A percentile compares a stretch with the other conserved stretches of the same genome.
These are phyloP conservation scores for Coendou prehensilis DNA, from an alignment of 2,797 vertebrate genomes.

Conservation along the genomic window DNA sequence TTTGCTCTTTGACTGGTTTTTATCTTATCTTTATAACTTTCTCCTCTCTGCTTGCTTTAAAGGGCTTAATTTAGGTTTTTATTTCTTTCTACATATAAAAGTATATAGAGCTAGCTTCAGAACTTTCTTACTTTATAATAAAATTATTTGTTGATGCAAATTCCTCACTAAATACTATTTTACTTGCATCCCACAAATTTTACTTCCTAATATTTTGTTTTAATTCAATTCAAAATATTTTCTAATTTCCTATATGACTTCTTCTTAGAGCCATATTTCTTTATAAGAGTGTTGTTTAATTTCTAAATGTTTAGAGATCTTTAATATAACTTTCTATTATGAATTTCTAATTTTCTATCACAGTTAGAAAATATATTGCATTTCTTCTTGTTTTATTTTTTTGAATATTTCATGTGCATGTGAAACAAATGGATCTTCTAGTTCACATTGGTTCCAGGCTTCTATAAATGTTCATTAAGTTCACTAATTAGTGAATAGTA, in stretches of 20 bases:
- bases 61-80: neutral
- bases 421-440: neutral
- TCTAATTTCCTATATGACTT: neutral
- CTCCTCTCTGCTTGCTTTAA: neutral
- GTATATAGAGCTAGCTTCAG: neutral
- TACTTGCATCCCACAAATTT: neutral
- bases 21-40: neutral
- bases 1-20: neutral
- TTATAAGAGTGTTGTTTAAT: neutral
- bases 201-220: neutral
- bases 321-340: neutral
- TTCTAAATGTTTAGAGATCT: neutral
- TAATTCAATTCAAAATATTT: neutral
- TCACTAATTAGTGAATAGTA: neutral
- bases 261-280: neutral
- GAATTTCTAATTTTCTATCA: neutral
- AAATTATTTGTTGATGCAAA: neutral
- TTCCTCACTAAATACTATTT: neutral
- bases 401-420: neutral
- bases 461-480: neutral
- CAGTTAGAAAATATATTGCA: neutral
- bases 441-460: neutral
- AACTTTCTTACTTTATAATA: neutral
- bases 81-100: neutral
- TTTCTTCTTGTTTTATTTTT: neutral